Evolutionary conservation across 1,140 invertebrate species (phyloP), one percentile per base, ranked within the genome.

Genomic region (Drosophila nikananu): DNA sequence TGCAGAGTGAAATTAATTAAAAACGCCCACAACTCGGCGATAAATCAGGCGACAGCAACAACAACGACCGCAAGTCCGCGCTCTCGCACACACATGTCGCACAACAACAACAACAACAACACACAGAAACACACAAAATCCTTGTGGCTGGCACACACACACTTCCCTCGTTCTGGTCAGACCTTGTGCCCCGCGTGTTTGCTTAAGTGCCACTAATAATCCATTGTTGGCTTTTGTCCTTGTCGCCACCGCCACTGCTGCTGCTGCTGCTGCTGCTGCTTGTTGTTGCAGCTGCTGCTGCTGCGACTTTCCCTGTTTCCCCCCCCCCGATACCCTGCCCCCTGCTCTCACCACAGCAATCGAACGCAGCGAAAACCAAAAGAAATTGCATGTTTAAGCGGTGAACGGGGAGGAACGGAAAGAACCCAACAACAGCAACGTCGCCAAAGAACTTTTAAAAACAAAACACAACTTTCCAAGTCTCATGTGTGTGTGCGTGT

Each of bases 121-220:
- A 35, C 37, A 57, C 15, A n/a, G n/a, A 23, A 52, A 51, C 35
- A 37, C 54, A 66, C 39, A 23, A 52, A 21, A 44, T 65, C 68
- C 80, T 74, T 77, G 81, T 66, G 81, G 70, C 61, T 46, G 21
- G n/a, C 35, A 25, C 42, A 35, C n/a, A n/a, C 21, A 35, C 17
- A 55, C 25, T 57, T 46, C 48, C 39, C 19, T 30, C 23, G 37
- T 39, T 37, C 23, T 57, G 62, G 66, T 63, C 61, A 66, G 62
- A 48, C 62, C 64, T 68, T 64, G 61, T 42, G 70, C 21, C 65
- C 65, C 71, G 61, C 72, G 84, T 87, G 84, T 87, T 89, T 87
- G 81, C 86, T 87, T 90, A 87, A 87, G 84, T 90, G 86, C 84
- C 84, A 87, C 84, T 87, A 87, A 87, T 87, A 87, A 87, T 89